Conservation (phyloP, 2,888 invertebrate genomes). For the Cephalotes varians region DNA sequence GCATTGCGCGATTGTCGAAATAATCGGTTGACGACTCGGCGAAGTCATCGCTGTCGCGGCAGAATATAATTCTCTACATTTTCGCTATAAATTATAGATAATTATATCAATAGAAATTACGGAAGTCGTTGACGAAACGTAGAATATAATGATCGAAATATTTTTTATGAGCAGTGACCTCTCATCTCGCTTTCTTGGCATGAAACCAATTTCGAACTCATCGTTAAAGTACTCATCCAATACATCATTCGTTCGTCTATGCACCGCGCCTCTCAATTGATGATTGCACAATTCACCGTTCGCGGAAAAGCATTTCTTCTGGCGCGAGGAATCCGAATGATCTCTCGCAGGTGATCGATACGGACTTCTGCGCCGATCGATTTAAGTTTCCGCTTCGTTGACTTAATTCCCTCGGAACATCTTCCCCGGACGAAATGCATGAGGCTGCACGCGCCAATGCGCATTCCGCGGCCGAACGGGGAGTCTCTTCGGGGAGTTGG, state of each 20-base stretch:
- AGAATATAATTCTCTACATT: background rate
- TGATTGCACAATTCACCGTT: constrained; percentile 17
- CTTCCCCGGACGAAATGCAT: constrained; percentile 15
- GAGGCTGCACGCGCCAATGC: constrained; percentile 49
- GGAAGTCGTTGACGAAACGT: background rate
- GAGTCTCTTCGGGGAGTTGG: background rate
- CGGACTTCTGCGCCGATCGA: constrained; percentile 32
- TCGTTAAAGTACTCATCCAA: background rate
- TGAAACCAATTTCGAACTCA: background rate
- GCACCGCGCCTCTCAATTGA: background rate
- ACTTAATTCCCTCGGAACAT: constrained; percentile 50
- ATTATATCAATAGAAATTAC: background rate
- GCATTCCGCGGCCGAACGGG: constrained; percentile 42
- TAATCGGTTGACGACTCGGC: background rate
- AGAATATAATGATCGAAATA: background rate
- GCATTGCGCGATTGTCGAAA: background rate
- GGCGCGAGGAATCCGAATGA: constrained; percentile 23
- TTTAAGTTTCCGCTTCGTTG: constrained; percentile 38
- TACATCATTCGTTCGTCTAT: background rate
- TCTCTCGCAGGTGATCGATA: constrained; percentile 30
- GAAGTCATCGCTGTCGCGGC: background rate
- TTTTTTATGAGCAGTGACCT: background rate
- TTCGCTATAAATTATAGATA: background rate
- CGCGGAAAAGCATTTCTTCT: background rate
- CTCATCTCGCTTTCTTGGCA: background rate